A percentile compares a stretch with the other conserved stretches of the same genome.
These are phyloP conservation scores for Eunapius fragilis DNA, from an alignment of 37 sponge, comb jelly and placozoan genomes.

Conservation along the genomic window DNA sequence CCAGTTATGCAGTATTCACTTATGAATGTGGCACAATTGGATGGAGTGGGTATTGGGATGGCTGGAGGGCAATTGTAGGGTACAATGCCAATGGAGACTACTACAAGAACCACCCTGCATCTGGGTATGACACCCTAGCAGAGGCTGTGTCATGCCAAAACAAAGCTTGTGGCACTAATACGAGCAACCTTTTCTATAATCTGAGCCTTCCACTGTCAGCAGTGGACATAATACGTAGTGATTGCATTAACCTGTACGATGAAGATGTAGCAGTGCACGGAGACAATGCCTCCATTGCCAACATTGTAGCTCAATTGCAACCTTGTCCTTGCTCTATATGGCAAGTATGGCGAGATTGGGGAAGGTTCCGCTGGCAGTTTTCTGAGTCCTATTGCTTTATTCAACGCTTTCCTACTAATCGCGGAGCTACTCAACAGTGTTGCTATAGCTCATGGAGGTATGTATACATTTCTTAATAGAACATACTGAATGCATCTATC, in stretches of 20 bases:
- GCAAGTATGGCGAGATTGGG: constrained; percentile 17
- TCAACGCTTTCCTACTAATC: constrained; percentile 3
- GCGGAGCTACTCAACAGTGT: neutral
- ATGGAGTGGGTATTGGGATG: constrained; percentile 18
- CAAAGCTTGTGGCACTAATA: neutral
- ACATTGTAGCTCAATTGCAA: neutral
- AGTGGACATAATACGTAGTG: neutral
- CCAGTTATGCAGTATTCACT: constrained; percentile 29
- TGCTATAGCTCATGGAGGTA: constrained; percentile 2
- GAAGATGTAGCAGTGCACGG: constrained; percentile 8
- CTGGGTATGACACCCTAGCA: constrained; percentile 21
- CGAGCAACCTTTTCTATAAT: constrained; percentile 22
- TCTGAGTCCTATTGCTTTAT: constrained; percentile 1
- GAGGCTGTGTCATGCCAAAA: constrained; percentile 14
- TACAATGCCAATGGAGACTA: constrained; percentile 26
- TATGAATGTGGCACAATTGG: constrained; percentile 18
- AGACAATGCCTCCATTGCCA: neutral
- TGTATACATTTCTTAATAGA: neutral
- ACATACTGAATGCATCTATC: neutral
- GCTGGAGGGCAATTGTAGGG: constrained; percentile 9
- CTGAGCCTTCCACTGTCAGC: neutral
- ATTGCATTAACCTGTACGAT: constrained; percentile 12
- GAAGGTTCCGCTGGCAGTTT: constrained; percentile 18
- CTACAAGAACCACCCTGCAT: constrained; percentile 22
- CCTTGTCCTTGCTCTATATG: constrained; percentile 63